Conservation (phyloP, 2,113 vertebrate genomes). For the Romanogobio albipinnatus region DNA sequence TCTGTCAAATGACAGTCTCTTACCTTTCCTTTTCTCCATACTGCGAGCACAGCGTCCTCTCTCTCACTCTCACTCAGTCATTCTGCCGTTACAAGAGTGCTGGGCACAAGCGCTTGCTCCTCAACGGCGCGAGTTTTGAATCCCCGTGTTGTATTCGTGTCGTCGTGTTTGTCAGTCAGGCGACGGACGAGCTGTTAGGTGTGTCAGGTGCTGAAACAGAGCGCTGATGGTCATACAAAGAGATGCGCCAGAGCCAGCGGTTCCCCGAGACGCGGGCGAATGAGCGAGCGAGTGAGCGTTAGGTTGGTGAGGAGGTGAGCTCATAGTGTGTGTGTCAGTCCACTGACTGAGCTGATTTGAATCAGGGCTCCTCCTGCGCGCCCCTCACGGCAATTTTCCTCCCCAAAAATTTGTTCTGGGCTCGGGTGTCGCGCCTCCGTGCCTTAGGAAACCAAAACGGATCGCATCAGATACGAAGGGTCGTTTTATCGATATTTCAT, state of each 20-base stretch:
- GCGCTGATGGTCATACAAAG: background rate
- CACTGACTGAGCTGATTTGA: conserved; percentile 49
- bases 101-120: conserved; percentile 30
- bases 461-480: conserved; percentile 1
- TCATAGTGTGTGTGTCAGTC: conserved; percentile 13
- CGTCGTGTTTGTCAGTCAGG: conserved; percentile 7
- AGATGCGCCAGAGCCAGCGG: conserved; percentile 17
- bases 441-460: conserved; percentile 15
- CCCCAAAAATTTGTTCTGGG: background rate
- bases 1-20: conserved; percentile 26
- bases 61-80: conserved; percentile 49
- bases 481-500: conserved; percentile 6
- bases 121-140: conserved; percentile 34
- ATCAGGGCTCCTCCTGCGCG: conserved; percentile 54
- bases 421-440: background rate
- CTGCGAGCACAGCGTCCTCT: conserved; percentile 39
- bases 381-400: conserved; percentile 35
- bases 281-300: conserved; percentile 3
- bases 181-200: background rate
- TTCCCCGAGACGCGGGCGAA: conserved; percentile 5
- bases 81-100: conserved; percentile 6
- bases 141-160: background rate
- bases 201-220: background rate
- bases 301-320: conserved; percentile 45
- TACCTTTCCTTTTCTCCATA: conserved; percentile 68